A percentile compares a stretch with the other conserved stretches of the same genome.
These are phyloP conservation scores for Clinocottus analis DNA, from an alignment of 2,113 vertebrate genomes.

Conservation along the genomic window DNA sequence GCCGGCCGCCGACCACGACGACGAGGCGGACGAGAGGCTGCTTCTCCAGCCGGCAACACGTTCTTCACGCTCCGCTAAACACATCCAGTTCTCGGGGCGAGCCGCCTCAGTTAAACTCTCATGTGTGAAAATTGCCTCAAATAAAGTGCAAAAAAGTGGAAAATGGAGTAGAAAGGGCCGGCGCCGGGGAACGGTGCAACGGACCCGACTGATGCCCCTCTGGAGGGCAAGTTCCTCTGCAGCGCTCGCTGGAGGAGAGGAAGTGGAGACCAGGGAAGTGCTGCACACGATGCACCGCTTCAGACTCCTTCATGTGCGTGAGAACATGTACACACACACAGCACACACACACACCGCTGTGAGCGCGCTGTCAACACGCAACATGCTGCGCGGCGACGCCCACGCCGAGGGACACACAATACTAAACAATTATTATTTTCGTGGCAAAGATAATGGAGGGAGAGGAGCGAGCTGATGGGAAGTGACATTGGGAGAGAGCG, in stretches of 20 bases:
- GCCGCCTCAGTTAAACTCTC: conserved; percentile 61
- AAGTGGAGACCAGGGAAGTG: too few relatives aligned
- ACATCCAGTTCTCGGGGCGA: conserved; percentile 56
- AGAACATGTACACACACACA: not conserved
- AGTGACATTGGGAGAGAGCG: conserved; percentile 57
- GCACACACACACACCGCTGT: not conserved
- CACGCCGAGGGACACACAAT: conserved; percentile 29
- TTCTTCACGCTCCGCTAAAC: conserved; percentile 71
- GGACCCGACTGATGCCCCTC: conserved; percentile 60
- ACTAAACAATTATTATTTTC: too few relatives aligned
- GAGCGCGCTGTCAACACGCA: not conserved
- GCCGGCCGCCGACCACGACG: conserved; percentile 51
- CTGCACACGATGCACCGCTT: too few relatives aligned
- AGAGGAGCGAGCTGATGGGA: conserved; percentile 56
- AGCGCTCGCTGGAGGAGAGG: conserved; percentile 52
- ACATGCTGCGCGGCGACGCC: conserved; percentile 2
- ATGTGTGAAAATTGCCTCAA: conserved; percentile 72
- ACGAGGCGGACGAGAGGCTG: conserved; percentile 49
- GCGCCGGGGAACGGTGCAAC: conserved; percentile 48
- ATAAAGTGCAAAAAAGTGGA: conserved; percentile 72
- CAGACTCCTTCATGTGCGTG: too few relatives aligned
- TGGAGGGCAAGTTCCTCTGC: conserved; percentile 63
- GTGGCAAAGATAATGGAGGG: conserved; percentile 28
- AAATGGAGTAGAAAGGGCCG: conserved; percentile 66
- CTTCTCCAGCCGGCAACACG: conserved; percentile 58